These are phyloP conservation scores for Cheirogaleus medius DNA, from an alignment of 2,113 vertebrate species.

Conservation along the genomic window DNA sequence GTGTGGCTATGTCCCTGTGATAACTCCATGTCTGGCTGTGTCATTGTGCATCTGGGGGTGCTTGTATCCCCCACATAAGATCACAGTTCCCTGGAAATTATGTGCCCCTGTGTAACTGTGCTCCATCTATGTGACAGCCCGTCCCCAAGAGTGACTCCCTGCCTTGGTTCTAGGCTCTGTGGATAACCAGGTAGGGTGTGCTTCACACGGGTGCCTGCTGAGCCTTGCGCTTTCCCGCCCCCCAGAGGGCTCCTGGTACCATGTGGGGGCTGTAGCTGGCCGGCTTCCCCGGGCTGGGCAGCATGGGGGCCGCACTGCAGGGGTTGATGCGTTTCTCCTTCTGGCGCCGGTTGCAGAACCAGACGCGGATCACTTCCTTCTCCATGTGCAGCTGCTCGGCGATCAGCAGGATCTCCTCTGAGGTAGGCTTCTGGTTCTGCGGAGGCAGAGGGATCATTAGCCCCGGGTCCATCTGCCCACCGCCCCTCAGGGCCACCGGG, in stretches of 20 bases:
- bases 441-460: not conserved
- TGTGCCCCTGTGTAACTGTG: not conserved
- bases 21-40: not conserved
- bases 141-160: not conserved
- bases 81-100: not conserved
- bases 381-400: constrained; percentile 95
- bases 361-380: constrained; percentile 95
- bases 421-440: constrained; percentile 98
- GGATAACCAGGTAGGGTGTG: not conserved
- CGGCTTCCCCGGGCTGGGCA: constrained; percentile 91
- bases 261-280: constrained; percentile 88
- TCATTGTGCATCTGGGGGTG: not conserved
- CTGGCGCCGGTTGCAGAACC: constrained; percentile 96
- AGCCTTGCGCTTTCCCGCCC: not conserved
- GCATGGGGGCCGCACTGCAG: constrained; percentile 89
- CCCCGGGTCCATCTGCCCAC: accelerated
- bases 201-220: not conserved
- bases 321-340: constrained; percentile 96
- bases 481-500: accelerated
- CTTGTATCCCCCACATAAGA: not conserved
- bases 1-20: not conserved
- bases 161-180: not conserved
- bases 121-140: not conserved
- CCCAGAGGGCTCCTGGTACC: constrained; percentile 58
- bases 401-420: constrained; percentile 94